These are phyloP conservation scores for Brenthis ino DNA, from an alignment of 2,888 invertebrate genomes.

Conservation along the genomic window DNA sequence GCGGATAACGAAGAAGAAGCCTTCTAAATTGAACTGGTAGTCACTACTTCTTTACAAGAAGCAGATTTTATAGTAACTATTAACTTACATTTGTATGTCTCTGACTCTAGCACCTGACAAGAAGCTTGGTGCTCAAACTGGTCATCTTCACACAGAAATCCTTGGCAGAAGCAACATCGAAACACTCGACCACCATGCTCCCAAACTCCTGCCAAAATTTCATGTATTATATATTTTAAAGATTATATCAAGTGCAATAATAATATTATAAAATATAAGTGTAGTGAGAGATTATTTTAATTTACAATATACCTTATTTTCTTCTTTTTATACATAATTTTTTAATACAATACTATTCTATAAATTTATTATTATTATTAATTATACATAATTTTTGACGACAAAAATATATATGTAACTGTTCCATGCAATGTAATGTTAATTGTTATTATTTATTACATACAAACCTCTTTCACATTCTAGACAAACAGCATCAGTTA, in stretches of 20 bases:
- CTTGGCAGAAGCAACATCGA: conserved; percentile 94
- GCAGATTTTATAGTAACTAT: not conserved
- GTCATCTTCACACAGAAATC: conserved; percentile 95
- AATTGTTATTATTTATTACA: not conserved
- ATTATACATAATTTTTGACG: too few relatives aligned
- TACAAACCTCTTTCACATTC: conserved; percentile 91
- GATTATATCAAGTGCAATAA: too few relatives aligned
- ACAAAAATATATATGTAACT: too few relatives aligned
- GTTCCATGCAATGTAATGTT: not conserved
- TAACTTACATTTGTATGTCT: conserved; percentile 94
- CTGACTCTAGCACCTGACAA: conserved; percentile 96
- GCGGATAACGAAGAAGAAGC: too few relatives aligned
- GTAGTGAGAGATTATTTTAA: too few relatives aligned
- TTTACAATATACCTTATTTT: too few relatives aligned
- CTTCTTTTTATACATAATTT: too few relatives aligned
- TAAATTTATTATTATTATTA: too few relatives aligned
- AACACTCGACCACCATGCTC: conserved; percentile 97
- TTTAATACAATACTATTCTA: too few relatives aligned
- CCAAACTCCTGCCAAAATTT: conserved; percentile 86
- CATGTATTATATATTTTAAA: not conserved
- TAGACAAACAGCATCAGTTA: conserved; percentile 92
- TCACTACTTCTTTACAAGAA: too few relatives aligned
- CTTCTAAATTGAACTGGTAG: too few relatives aligned
- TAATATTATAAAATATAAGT: too few relatives aligned
- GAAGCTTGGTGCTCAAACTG: conserved; percentile 99